A percentile compares a stretch with the other conserved stretches of the same genome.
Conservation (phyloP, 1,140 invertebrate species). For the Diabrotica undecimpunctata region DNA sequence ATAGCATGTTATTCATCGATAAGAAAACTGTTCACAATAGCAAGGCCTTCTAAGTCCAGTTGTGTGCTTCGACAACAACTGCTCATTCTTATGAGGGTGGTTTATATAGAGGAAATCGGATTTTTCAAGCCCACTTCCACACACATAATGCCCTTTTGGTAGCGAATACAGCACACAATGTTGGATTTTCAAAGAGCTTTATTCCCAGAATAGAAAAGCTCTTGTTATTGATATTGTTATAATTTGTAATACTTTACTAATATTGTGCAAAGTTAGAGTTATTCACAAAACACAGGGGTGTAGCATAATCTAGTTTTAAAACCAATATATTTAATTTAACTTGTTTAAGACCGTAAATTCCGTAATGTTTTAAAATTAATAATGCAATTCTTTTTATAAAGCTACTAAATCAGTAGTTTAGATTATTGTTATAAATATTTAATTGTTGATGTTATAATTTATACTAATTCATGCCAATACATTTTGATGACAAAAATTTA, state of each 20-base stretch:
- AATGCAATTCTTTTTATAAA: too few relatives aligned
- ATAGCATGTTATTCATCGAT: slow-evolving; percentile 20
- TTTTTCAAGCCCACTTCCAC: slow-evolving; percentile 47
- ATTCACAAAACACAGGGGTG: slow-evolving; percentile 5
- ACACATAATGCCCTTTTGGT: slow-evolving; percentile 44
- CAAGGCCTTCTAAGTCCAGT: slow-evolving; percentile 17
- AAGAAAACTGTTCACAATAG: slow-evolving; percentile 18
- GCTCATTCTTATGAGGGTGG: slow-evolving; percentile 37
- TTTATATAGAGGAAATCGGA: slow-evolving; percentile 44
- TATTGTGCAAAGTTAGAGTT: slow-evolving; percentile 23
- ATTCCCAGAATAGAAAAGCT: slow-evolving; percentile 25
- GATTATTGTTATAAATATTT: too few relatives aligned
- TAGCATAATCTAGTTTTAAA: too few relatives aligned
- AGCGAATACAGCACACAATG: slow-evolving; percentile 30
- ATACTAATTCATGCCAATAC: too few relatives aligned
- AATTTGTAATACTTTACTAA: slow-evolving; percentile 21
- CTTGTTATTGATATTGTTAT: slow-evolving; percentile 25
- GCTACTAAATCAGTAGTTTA: too few relatives aligned
- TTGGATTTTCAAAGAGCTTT: slow-evolving; percentile 27
- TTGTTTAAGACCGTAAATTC: too few relatives aligned
- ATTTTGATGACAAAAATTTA: too few relatives aligned
- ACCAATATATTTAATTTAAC: too few relatives aligned
- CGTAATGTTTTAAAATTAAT: too few relatives aligned
- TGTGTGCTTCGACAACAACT: slow-evolving; percentile 27
- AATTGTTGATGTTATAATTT: too few relatives aligned